Conservation (phyloP, 2,113 vertebrate species). For the Kryptolebias marmoratus region DNA sequence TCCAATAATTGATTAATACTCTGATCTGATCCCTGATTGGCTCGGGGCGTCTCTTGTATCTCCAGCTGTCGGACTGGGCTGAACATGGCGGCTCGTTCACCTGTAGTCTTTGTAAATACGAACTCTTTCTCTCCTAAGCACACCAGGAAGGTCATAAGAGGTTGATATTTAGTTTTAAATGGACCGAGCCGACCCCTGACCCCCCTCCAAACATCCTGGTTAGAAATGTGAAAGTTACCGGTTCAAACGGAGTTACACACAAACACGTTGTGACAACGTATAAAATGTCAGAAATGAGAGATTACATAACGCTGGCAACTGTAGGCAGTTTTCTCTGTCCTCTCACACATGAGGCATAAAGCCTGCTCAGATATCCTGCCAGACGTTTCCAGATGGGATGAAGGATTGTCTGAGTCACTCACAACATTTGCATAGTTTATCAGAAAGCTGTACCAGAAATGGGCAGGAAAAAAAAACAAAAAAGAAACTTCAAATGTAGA, state of each 20-base stretch:
- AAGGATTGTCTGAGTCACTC: conserved; percentile 53
- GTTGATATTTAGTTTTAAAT: no score
- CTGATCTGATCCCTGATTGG: no score
- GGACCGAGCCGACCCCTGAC: no score
- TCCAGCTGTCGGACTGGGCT: no score
- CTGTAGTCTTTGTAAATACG: no score
- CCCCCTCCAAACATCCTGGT: background rate
- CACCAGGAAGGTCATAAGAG: no score
- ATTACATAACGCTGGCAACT: conserved; percentile 7
- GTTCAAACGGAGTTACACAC: background rate
- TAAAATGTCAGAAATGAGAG: conserved; percentile 1
- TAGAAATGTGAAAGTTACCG: background rate
- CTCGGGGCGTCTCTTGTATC: no score
- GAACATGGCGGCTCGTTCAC: no score
- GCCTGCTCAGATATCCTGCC: conserved; percentile 19
- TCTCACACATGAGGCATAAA: conserved; percentile 6
- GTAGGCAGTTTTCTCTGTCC: conserved; percentile 1
- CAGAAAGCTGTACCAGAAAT: conserved; percentile 30
- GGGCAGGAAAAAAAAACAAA: background rate
- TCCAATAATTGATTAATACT: no score
- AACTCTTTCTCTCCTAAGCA: no score
- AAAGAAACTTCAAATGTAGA: conserved; percentile 38
- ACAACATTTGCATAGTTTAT: conserved; percentile 57
- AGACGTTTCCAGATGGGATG: conserved; percentile 61
- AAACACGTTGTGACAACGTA: background rate